Conservation (phyloP, 2,888 invertebrate species). For the Microctonus aethiopoides region DNA sequence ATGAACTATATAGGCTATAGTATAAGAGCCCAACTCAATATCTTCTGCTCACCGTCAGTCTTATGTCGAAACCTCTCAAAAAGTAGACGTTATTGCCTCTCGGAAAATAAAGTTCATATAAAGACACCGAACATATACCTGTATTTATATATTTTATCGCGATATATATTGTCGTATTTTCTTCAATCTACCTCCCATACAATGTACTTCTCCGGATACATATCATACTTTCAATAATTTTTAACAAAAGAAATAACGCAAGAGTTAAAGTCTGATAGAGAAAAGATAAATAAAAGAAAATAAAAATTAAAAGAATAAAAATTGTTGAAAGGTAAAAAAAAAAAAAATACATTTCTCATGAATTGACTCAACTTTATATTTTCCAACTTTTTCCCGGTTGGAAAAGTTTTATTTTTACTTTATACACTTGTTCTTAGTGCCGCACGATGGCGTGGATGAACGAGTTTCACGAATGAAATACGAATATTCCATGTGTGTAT, state of each 20-base stretch:
- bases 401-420: conserved; percentile 29
- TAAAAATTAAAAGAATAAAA: not conserved
- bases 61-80: conserved; percentile 33
- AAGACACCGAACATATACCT: conserved; percentile 7
- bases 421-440: not conserved
- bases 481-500: conserved; percentile 29
- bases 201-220: not conserved
- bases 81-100: conserved; percentile 34
- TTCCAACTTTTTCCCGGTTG: conserved; percentile 39
- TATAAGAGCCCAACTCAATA: conserved; percentile 29
- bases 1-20: conserved; percentile 21
- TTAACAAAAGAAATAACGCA: not conserved
- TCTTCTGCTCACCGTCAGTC: conserved; percentile 31
- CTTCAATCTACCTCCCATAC: not conserved
- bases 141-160: conserved; percentile 10
- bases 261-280: not conserved
- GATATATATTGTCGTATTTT: conserved; percentile 16
- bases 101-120: conserved; percentile 23
- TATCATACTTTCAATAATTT: not conserved
- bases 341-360: not conserved
- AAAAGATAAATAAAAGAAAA: conserved; percentile 5
- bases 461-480: conserved; percentile 42
- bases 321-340: not conserved
- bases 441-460: conserved; percentile 31
- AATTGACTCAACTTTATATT: conserved; percentile 38